Evolutionary conservation across 2,888 invertebrate species (phyloP), one percentile per base, ranked within the genome.

Genomic region (Ethmia dodecea): DNA sequence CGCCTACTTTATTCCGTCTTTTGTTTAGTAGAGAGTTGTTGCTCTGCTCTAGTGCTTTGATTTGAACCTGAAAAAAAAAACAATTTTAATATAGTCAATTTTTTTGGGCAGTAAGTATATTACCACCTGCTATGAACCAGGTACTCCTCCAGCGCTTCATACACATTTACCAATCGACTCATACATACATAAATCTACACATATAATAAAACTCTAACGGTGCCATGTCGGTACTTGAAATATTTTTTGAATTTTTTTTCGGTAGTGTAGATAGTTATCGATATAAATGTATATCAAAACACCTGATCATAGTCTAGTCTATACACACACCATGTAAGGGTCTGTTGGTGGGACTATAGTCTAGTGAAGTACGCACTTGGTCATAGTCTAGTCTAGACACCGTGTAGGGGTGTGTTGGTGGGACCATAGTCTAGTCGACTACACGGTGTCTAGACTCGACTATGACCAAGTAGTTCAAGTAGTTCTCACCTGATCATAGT

Each of bases 111-210:
- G 71, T 97, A 97, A 76, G 98, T 98, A 6, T 99, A 98, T 33
- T 99, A 88, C 99, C 99, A 99, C 31, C 98, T 97, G 98, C 98
- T 47, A 99, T 83, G 0, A 98, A 98, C 47, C 97, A 91, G 1
- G 96, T 98, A 98, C 86, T 99, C 99, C 76, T 99, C 99, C 81
- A 98, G 98, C 3, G 99, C 97, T 61, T 99, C 98, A 1, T n/a
- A 94, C 94, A 99, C 99, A 99, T 36, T 93, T 91, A 50, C 96
- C 96, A 48, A 93, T 94, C 32, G 95, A 94, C 75, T 99, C 98
- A n/a, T n/a, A n/a, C n/a, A n/a, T n/a, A n/a, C n/a, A n/a, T n/a
- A n/a, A n/a, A n/a, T n/a, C n/a, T n/a, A n/a, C n/a, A n/a, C n/a
- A n/a, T n/a, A n/a, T n/a, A n/a, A n/a, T n/a, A n/a, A n/a, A n/a